These are phyloP conservation scores for Cheilinus undulatus DNA, from an alignment of 2,113 vertebrate genomes.

Conservation along the genomic window DNA sequence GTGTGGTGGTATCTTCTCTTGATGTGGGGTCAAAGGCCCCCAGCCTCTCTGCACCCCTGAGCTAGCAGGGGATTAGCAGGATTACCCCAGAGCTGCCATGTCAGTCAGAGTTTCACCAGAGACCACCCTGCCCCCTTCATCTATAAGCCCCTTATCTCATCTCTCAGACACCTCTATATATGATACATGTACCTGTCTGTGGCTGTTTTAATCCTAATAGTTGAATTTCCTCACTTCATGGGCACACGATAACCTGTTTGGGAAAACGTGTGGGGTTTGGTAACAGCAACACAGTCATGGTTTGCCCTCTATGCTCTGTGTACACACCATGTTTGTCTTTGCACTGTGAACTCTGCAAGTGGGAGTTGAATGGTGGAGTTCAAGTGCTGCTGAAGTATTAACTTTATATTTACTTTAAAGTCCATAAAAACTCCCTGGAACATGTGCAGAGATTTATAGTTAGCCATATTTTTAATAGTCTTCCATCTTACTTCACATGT, in stretches of 20 bases:
- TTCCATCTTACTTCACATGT: neutral
- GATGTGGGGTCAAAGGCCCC: slow-evolving; percentile 67
- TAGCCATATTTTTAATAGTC: neutral
- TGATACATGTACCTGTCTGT: slow-evolving; percentile 47
- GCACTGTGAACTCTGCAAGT: slow-evolving; percentile 17
- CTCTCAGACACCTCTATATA: slow-evolving; percentile 69
- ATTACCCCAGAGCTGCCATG: slow-evolving; percentile 79
- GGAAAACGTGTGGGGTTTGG: slow-evolving; percentile 23
- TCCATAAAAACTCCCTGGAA: neutral
- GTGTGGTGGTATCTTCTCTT: slow-evolving; percentile 50
- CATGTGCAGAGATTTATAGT: neutral
- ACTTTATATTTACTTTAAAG: slow-evolving; percentile 4
- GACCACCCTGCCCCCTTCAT: slow-evolving; percentile 62
- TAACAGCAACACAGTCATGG: slow-evolving; percentile 9
- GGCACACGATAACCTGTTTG: slow-evolving; percentile 52
- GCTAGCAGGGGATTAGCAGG: slow-evolving; percentile 79
- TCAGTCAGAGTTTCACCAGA: slow-evolving; percentile 79
- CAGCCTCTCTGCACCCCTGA: slow-evolving; percentile 70
- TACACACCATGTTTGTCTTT: slow-evolving; percentile 53
- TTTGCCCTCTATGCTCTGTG: slow-evolving; percentile 44
- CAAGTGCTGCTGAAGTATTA: slow-evolving; percentile 3
- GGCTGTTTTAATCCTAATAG: slow-evolving; percentile 49
- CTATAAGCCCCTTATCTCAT: slow-evolving; percentile 81
- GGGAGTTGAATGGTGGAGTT: slow-evolving; percentile 21
- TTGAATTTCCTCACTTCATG: slow-evolving; percentile 56